Percentiles rank a stretch among this genome's conserved stretches.
Evolutionary conservation across 2,113 vertebrate genomes (phyloP).

Genomic region (Ciconia boyciana): DNA sequence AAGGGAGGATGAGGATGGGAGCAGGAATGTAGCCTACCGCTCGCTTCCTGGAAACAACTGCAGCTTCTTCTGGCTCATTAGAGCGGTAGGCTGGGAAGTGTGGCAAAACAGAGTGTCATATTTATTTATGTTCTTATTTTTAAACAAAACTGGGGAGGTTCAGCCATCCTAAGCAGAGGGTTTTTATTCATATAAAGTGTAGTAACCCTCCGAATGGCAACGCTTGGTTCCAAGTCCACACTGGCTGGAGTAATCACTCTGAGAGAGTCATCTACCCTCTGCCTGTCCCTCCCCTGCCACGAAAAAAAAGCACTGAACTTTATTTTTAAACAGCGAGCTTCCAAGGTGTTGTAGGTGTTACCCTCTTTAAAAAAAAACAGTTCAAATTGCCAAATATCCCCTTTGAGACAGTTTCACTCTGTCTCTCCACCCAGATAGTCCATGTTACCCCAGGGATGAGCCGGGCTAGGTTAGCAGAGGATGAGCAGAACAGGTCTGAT

Average conservation of each 20-base stretch:
- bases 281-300: background rate
- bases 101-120: background rate
- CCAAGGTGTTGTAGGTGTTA: background rate
- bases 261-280: background rate
- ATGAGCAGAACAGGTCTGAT: background rate
- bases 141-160: background rate
- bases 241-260: fast-evolving
- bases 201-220: background rate
- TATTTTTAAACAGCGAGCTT: background rate
- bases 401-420: background rate
- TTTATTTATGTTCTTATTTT: background rate
- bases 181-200: background rate
- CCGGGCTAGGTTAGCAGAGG: background rate
- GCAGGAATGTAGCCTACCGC: background rate
- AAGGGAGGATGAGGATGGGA: background rate
- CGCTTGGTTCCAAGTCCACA: fast-evolving
- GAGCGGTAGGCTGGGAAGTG: background rate
- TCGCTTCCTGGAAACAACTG: background rate
- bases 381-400: background rate
- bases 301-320: background rate
- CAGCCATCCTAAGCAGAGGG: background rate
- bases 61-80: background rate
- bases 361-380: background rate
- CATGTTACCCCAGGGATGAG: background rate
- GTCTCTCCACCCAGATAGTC: fast-evolving